Evolutionary conservation across 2,113 vertebrate genomes (phyloP).

Genomic region (Pycnonotus jocosus): DNA sequence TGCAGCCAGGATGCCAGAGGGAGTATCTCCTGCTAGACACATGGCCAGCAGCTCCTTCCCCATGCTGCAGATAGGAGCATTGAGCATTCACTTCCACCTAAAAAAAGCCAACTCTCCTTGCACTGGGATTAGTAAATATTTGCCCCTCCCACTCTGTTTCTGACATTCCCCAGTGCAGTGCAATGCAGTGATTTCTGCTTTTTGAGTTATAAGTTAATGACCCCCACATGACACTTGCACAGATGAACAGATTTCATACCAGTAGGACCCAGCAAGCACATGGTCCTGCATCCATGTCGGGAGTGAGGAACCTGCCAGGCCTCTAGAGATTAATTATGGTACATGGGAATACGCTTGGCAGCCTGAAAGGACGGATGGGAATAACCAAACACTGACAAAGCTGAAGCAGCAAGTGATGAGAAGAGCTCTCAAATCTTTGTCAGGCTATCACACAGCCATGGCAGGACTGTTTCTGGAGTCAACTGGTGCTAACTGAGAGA

Average conservation of each 20-base stretch:
- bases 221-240: accelerated
- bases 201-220: neutral
- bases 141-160: neutral
- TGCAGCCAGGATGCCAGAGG: neutral
- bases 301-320: neutral
- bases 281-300: accelerated
- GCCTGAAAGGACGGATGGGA: neutral
- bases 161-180: neutral
- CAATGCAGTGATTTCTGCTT: neutral
- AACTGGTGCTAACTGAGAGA: neutral
- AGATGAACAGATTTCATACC: neutral
- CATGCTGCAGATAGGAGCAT: accelerated
- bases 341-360: neutral
- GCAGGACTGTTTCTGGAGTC: neutral
- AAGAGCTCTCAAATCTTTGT: neutral
- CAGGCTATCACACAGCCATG: neutral
- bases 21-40: accelerated
- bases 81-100: neutral
- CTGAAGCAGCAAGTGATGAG: neutral
- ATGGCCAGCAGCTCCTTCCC: neutral
- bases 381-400: neutral
- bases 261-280: neutral
- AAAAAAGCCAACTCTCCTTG: neutral
- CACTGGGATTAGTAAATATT: neutral
- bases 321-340: neutral